Evolutionary conservation across 2,113 vertebrate species (phyloP), one percentile per base, ranked within the genome.

Genomic region (Rhadina sibilatrix): DNA sequence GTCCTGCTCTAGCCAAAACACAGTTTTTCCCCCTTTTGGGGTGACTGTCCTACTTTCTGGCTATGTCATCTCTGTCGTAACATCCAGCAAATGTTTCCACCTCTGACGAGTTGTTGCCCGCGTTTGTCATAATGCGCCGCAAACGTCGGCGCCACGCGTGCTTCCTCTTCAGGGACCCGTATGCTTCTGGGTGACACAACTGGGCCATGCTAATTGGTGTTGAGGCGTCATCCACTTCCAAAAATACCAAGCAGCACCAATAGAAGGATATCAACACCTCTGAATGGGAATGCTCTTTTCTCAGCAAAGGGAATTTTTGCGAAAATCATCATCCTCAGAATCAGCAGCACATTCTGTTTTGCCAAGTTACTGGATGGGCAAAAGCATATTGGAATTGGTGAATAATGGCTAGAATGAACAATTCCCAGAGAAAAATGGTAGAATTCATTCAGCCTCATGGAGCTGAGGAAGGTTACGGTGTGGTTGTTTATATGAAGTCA

Each of bases 111-210:
- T 24, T 60, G 91, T 68, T 91, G 44, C 40, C 72, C 24, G 40
- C 6, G 4, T 94, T 82, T 94, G 83, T 84, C 65, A 53, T 27
- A 68, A 64, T 2, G 15, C 17, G 8, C 60, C 21, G 9, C 44
- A 22, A 60, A 47, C 13, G 50, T 50, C 14, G 21, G 74, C 18
- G 6, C 33, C 16, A 6, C 49, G 30, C 61, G 86, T 56, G 38
- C 57, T 82, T 60, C 54, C 7, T 78, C 65, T 87, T 84, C 81
- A 79, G 79, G 77, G 70, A 72, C 93, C 89, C 0, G 3, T 75
- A 27, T 85, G 81, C 61, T 81, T 57, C 77, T 78, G 82, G 53
- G 27, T 83, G 91, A 96, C 95, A 96, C 80, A 97, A 93, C 81
- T 61, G 33, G 96, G 93, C 81, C 83, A 79, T 76, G 40, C 25